Conservation (phyloP, 2,113 vertebrate genomes). For the Tupaia tana region DNA sequence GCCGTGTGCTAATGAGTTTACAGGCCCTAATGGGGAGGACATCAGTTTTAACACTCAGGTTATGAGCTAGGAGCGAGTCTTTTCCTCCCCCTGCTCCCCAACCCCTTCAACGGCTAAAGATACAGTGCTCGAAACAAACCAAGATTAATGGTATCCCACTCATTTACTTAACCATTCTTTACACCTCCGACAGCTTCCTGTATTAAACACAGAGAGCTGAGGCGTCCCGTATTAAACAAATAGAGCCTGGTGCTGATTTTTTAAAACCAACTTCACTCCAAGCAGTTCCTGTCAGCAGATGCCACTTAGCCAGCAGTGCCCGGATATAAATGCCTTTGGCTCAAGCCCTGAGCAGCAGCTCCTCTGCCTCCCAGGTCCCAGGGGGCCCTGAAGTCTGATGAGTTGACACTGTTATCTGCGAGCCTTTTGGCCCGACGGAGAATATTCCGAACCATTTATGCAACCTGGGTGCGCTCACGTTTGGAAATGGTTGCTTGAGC, state of each 20-base stretch:
- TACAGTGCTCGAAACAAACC: slow-evolving; percentile 87
- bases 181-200: slow-evolving; percentile 85
- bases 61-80: slow-evolving; percentile 87
- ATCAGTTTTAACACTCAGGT: slow-evolving; percentile 91
- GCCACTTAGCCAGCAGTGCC: slow-evolving; percentile 67
- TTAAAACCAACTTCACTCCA: slow-evolving; percentile 81
- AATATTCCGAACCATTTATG: slow-evolving; percentile 86
- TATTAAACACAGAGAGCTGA: slow-evolving; percentile 58
- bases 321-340: slow-evolving; percentile 70
- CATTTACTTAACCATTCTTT: slow-evolving; percentile 88
- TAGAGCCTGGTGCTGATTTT: slow-evolving; percentile 62
- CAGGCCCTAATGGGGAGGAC: slow-evolving; percentile 90
- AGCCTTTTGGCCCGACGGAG: slow-evolving; percentile 84
- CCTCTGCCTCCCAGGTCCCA: slow-evolving; percentile 69
- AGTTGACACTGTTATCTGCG: slow-evolving; percentile 81
- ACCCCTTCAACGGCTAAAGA: slow-evolving; percentile 84
- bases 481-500: slow-evolving; percentile 87
- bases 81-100: slow-evolving; percentile 53
- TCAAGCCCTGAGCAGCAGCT: slow-evolving; percentile 74
- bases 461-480: slow-evolving; percentile 81
- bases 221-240: slow-evolving; percentile 73
- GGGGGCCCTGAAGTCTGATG: slow-evolving; percentile 60
- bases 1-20: slow-evolving; percentile 92
- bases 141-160: slow-evolving; percentile 89
- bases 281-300: slow-evolving; percentile 71